A percentile compares a stretch with the other conserved stretches of the same genome.
These are phyloP conservation scores for Lateolabrax maculatus DNA, from an alignment of 2,797 vertebrate species.

Conservation along the genomic window DNA sequence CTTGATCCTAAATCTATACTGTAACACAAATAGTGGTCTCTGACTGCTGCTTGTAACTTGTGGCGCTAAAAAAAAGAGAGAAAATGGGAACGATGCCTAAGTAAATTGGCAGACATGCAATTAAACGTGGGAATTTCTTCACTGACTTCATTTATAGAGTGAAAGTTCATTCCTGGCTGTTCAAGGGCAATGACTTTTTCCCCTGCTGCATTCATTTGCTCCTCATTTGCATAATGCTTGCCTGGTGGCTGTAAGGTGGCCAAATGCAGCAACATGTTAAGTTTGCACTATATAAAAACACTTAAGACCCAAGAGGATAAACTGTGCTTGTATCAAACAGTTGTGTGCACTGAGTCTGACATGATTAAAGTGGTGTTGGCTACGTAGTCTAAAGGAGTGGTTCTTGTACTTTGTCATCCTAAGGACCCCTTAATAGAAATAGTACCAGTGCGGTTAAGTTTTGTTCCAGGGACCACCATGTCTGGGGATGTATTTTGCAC, in stretches of 20 bases:
- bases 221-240: slow-evolving; percentile 77
- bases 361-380: slow-evolving; percentile 54
- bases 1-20: slow-evolving; percentile 18
- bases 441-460: slow-evolving; percentile 30
- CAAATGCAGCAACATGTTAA: slow-evolving; percentile 66
- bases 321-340: slow-evolving; percentile 47
- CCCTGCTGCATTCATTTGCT: slow-evolving; percentile 65
- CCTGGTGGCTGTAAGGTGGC: slow-evolving; percentile 62
- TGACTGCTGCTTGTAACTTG: slow-evolving; percentile 26
- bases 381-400: slow-evolving; percentile 29
- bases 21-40: slow-evolving; percentile 7
- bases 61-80: slow-evolving; percentile 10
- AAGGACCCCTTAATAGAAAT: slow-evolving; percentile 37
- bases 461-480: slow-evolving; percentile 2
- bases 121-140: slow-evolving; percentile 62
- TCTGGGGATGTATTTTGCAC: neutral
- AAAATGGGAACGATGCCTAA: slow-evolving; percentile 20
- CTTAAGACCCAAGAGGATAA: slow-evolving; percentile 53
- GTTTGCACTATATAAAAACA: slow-evolving; percentile 58
- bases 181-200: slow-evolving; percentile 65
- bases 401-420: slow-evolving; percentile 38
- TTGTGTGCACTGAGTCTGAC: slow-evolving; percentile 34
- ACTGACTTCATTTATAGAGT: slow-evolving; percentile 56
- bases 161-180: slow-evolving; percentile 65
- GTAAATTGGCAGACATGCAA: slow-evolving; percentile 46